Conservation (phyloP, 1,140 invertebrate genomes). For the Meteorus sp. region DNA sequence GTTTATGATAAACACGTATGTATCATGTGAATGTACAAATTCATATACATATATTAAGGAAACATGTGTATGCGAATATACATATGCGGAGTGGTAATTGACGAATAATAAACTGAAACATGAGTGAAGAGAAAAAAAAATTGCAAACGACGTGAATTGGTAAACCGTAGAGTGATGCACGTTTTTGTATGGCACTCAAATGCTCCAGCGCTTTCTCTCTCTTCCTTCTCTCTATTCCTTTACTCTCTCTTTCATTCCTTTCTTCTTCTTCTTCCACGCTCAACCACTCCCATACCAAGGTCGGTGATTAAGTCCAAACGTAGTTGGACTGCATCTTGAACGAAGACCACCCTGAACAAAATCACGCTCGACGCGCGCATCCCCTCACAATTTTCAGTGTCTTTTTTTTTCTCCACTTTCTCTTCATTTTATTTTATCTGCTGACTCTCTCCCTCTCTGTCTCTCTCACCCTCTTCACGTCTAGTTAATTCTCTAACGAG, state of each 20-base stretch:
- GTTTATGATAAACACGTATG: no score
- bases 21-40: no score
- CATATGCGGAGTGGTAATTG: slow-evolving; percentile 7
- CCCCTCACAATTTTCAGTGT: slow-evolving; percentile 2
- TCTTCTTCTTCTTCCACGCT: no score
- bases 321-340: slow-evolving; percentile 26
- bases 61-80: slow-evolving; percentile 1
- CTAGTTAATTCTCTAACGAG: slow-evolving; percentile 24
- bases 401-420: slow-evolving; percentile 1
- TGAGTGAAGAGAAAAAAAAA: slow-evolving; percentile 2
- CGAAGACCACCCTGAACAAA: slow-evolving; percentile 30
- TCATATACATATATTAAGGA: background rate
- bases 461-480: slow-evolving; percentile 1
- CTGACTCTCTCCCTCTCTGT: background rate
- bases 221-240: background rate
- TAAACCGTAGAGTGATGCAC: slow-evolving; percentile 5
- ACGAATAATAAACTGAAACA: slow-evolving; percentile 9
- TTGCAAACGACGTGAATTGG: slow-evolving; percentile 3
- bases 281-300: slow-evolving; percentile 26
- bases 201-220: background rate
- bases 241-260: background rate
- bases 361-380: slow-evolving; percentile 19
- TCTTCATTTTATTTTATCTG: slow-evolving; percentile 8
- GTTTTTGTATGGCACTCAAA: slow-evolving; percentile 14
- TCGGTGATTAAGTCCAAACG: slow-evolving; percentile 30